phyloP scores from a whole-genome alignment of 2,888 invertebrate genomes.

The Melanchra persicariae region DNA sequence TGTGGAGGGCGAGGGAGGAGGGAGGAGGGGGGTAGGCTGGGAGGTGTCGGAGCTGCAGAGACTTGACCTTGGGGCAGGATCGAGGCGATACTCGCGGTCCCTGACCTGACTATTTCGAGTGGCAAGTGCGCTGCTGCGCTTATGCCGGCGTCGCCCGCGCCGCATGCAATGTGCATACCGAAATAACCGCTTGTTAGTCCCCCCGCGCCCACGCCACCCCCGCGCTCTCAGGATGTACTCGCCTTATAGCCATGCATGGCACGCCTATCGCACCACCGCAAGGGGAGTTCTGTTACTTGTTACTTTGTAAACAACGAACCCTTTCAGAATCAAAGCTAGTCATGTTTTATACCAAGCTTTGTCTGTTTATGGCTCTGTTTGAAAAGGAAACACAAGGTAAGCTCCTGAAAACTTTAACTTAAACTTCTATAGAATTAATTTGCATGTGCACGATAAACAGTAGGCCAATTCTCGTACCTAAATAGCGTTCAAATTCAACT shows the following conservation, averaged over 20 bases:
- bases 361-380: conserved; percentile 45
- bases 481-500: no score
- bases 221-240: conserved; percentile 80
- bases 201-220: conserved; percentile 72
- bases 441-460: conserved; percentile 10
- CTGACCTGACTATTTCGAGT: conserved; percentile 91
- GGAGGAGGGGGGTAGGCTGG: conserved; percentile 66
- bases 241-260: conserved; percentile 81
- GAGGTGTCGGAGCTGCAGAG: conserved; percentile 79
- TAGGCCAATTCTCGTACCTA: no score
- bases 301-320: conserved; percentile 77
- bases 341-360: conserved; percentile 55
- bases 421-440: conserved; percentile 1
- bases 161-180: conserved; percentile 91
- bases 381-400: conserved; percentile 23
- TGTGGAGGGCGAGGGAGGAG: conserved; percentile 62
- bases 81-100: conserved; percentile 88
- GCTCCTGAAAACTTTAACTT: neutral
- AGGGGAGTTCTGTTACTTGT: conserved; percentile 78
- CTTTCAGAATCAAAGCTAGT: conserved; percentile 69
- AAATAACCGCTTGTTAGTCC: conserved; percentile 86
- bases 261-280: conserved; percentile 78
- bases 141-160: conserved; percentile 64
- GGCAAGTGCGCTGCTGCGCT: conserved; percentile 88
- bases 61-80: conserved; percentile 91